Percentiles rank a stretch among this genome's conserved stretches.
Evolutionary conservation across 2,888 invertebrate species (phyloP).

Genomic region (Harmothoe impar): DNA sequence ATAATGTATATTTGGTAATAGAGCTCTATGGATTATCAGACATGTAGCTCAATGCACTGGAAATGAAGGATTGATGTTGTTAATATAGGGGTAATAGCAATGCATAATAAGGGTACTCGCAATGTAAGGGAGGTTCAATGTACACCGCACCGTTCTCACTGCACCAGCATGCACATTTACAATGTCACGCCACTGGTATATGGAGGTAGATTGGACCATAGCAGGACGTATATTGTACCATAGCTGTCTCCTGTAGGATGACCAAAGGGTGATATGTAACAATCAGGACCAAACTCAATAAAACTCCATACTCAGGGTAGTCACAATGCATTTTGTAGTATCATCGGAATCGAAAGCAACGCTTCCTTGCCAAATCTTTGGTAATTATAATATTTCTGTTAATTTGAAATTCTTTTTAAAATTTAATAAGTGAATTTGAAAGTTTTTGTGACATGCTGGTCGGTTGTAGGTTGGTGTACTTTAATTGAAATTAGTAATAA

Average conservation of each 20-base stretch:
- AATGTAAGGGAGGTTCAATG: conserved; percentile 27
- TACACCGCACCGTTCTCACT: conserved; percentile 16
- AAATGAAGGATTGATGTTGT: conserved; percentile 51
- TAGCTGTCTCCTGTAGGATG: background rate
- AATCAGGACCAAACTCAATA: background rate
- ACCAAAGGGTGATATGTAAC: background rate
- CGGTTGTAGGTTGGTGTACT: background rate
- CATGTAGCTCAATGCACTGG: conserved; percentile 59
- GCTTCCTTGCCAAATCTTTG: conserved; percentile 14
- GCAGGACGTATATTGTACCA: background rate
- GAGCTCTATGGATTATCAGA: background rate
- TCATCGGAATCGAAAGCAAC: background rate
- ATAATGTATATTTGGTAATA: background rate
- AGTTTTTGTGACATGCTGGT: background rate
- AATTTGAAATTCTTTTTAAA: background rate
- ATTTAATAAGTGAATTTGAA: background rate
- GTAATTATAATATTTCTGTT: background rate
- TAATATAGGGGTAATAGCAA: conserved; percentile 44
- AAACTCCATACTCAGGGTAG: background rate
- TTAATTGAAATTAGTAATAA: conserved; percentile 7
- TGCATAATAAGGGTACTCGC: conserved; percentile 19
- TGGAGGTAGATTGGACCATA: background rate
- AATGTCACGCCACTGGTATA: background rate
- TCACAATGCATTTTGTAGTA: background rate
- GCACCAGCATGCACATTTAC: conserved; percentile 52